Evolutionary conservation across 2,888 invertebrate genomes (phyloP), one percentile per base, ranked within the genome.

Genomic region (Trileptium ribeirensis): DNA sequence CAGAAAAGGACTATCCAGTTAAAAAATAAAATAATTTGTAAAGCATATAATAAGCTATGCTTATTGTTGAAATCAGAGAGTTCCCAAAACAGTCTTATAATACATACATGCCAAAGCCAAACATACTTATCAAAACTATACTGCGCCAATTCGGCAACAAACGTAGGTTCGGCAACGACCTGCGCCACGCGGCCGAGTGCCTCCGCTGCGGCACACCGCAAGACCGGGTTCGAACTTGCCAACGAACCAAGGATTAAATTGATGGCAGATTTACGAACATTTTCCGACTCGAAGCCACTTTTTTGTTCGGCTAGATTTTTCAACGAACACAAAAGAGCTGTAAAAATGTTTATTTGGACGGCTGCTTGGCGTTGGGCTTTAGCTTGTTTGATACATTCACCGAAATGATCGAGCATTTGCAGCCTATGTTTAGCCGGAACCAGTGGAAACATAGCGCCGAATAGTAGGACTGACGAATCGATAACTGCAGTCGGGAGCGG

Each of bases 391-490:
- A 97, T 95, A 88, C 96, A 97, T 88, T 97, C 97, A 34, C 93
- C 92, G 88, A 99, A 99, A 88, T 99, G 98, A 85, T 97, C 95
- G 79, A 99, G 90, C 94, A 99, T 96, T 91, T 99, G 98, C 81
- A 97, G 92, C 87, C 97, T 93, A 90, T 99, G 98, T 88, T 98
- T 99, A 87, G 94, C 94, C 38, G 96, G 95, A 24, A 98, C 96
- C 83, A 94, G 92, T 0, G 96, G 94, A 89, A 98, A 99, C 83
- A 98, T 94, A 86, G 94, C 93, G 34, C 97, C 98, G 90, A 96
- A 99, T 0, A 98, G 91, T 29, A 93, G 91, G 0, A 98, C 95
- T 0, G 98, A 95, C 87, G 94, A 93, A 90, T 99, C 98, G 84
- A 99, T 95, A 33, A 98, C 97, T 15, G 96, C 95, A 3, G 97